phyloP scores from a whole-genome alignment of 2,797 vertebrate species.

The Siniperca scherzeri region DNA sequence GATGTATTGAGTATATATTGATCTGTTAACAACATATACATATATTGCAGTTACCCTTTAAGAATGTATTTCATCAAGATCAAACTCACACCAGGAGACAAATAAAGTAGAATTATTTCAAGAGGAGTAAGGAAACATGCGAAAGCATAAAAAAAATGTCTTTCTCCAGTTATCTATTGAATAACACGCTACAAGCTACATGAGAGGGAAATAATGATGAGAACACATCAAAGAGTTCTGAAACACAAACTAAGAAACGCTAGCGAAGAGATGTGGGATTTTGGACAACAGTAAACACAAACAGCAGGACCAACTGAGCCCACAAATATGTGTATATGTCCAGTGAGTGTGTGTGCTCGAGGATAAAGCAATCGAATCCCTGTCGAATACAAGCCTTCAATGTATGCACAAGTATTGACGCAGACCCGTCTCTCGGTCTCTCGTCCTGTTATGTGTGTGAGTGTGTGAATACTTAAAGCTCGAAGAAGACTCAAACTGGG shows the following conservation, averaged over 20 bases:
- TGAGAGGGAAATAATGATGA: slow-evolving; percentile 21
- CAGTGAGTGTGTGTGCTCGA: slow-evolving; percentile 19
- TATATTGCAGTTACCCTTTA: background rate
- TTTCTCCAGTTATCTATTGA: slow-evolving; percentile 13
- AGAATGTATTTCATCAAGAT: slow-evolving; percentile 19
- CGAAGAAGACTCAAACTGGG: slow-evolving; percentile 1
- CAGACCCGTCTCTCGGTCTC: background rate
- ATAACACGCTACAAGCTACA: slow-evolving; percentile 3
- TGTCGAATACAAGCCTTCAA: slow-evolving; percentile 17
- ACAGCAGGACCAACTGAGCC: slow-evolving; percentile 15
- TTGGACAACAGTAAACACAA: slow-evolving; percentile 39
- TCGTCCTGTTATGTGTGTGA: background rate
- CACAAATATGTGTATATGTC: background rate
- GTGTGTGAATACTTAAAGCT: slow-evolving; percentile 2
- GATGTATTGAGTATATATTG: background rate
- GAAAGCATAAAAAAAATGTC: background rate
- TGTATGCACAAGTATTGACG: slow-evolving; percentile 33
- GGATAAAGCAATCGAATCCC: slow-evolving; percentile 31
- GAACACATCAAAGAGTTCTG: slow-evolving; percentile 29
- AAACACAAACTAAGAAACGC: slow-evolving; percentile 33
- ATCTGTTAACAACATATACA: background rate
- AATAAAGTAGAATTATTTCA: slow-evolving; percentile 28
- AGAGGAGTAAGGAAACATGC: slow-evolving; percentile 14
- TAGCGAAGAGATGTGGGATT: slow-evolving; percentile 18
- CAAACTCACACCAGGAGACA: slow-evolving; percentile 21